Base-by-base conservation (phyloP, 2,888 invertebrate genomes). In the Acronicta aceris region DNA sequence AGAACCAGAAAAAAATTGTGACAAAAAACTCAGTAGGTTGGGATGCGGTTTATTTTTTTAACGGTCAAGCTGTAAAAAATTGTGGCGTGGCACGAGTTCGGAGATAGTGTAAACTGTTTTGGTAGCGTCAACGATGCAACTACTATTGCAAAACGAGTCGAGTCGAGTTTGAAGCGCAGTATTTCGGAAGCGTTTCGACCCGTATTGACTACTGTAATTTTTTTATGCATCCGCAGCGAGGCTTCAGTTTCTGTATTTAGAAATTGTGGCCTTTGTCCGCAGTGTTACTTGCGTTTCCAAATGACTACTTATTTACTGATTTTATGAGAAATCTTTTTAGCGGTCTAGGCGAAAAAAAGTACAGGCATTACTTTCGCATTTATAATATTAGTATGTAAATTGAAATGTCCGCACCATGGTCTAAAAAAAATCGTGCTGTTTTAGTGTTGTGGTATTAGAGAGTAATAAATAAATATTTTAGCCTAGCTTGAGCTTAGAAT, bases 91-190 rank as follows among this genome's bases (percentile, higher is more conserved):
- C 43, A 43, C 45, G 65, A 27, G 40, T 36, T 50, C 9, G 12
- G 1, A 13, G 71, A 71, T 71, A 65, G 42, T 50, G 42, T 65
- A n/a, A 52, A 53, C 17, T 50, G 45, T 65, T 71, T 56, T 65
- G 9, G 16, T 51, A 71, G 16, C 6, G 36, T 45, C 16, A 48
- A n/a, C 63, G 36, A 10, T 9, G 27, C 6, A 16, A 17, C 33
- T 56, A 40, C 41, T 42, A 56, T 36, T 16, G 46, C 16, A 6
- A 12, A 49, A 10, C 9, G 13, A 13, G 48, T 48, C 52, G 43
- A 42, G 54, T 41, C 7, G 17, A 7, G 15, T 9, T 25, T 16
- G 7, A 27, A 17, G 16, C 38, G n/a, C 38, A 6, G 7, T 38
- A 38, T 38, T 38, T 5, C n/a, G n/a, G 38, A 38, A 38, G n/a